Evolutionary conservation across 2,888 invertebrate genomes (phyloP).

Genomic region (Amaurobius ferox): DNA sequence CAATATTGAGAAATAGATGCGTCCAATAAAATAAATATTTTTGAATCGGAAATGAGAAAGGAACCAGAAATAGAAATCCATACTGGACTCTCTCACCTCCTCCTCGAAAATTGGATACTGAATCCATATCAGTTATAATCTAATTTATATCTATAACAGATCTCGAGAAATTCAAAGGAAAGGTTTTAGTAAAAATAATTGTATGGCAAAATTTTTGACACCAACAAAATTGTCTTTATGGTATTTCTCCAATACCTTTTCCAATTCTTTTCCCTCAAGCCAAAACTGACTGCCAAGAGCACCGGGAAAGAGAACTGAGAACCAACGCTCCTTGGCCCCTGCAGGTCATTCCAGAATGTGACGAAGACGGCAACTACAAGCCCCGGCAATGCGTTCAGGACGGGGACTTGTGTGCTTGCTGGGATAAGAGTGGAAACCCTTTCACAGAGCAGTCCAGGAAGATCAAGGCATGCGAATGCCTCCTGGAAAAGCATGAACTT

Average conservation of each 20-base stretch:
- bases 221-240: not conserved
- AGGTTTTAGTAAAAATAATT: too few species aligned
- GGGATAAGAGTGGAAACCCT: not conserved
- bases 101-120: too few species aligned
- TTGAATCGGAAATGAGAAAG: too few species aligned
- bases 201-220: too few species aligned
- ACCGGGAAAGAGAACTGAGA: not conserved
- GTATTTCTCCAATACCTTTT: not conserved
- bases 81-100: too few species aligned
- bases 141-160: too few species aligned
- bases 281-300: conserved; percentile 1
- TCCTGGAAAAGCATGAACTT: not conserved
- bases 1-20: too few species aligned
- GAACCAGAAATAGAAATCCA: too few species aligned
- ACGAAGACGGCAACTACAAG: not conserved
- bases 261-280: too few species aligned
- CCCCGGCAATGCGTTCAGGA: not conserved
- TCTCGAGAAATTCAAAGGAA: too few species aligned
- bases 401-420: not conserved
- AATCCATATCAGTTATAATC: too few species aligned
- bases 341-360: not conserved
- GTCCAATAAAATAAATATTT: too few species aligned
- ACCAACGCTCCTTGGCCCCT: not conserved
- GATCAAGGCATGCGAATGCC: not conserved
- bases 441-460: not conserved